Conservation (phyloP, 2,888 invertebrate genomes). For the Bombyx huttoni region DNA sequence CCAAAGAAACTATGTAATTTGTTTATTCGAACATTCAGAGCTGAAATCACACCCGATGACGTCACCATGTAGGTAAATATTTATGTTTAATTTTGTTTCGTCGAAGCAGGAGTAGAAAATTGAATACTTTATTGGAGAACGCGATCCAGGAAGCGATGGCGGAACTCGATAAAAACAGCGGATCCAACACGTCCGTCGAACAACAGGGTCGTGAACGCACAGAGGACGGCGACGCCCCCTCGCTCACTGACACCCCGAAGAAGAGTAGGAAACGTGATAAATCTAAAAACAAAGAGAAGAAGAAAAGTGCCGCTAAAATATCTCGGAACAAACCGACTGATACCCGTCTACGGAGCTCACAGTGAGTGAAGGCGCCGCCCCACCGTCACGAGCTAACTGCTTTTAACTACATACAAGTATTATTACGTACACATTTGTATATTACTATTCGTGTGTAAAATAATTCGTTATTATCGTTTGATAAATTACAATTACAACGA, state of each 20-base stretch:
- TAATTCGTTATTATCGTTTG: too few relatives aligned
- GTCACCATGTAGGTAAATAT: not conserved
- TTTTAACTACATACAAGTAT: too few relatives aligned
- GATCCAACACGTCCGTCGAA: slow-evolving; percentile 12
- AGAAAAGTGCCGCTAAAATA: slow-evolving; percentile 28
- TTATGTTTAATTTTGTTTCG: slow-evolving; percentile 9
- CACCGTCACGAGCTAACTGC: not conserved
- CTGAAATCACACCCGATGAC: slow-evolving; percentile 16
- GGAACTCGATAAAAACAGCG: slow-evolving; percentile 83
- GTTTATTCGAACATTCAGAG: not conserved
- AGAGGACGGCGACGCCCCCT: slow-evolving; percentile 7
- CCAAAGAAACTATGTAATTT: slow-evolving; percentile 21
- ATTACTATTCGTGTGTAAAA: too few relatives aligned
- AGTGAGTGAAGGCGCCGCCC: slow-evolving; percentile 47
- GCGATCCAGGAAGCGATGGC: slow-evolving; percentile 95
- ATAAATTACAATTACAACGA: too few relatives aligned
- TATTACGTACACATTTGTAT: too few relatives aligned
- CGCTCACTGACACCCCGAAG: slow-evolving; percentile 28
- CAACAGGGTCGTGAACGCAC: slow-evolving; percentile 4
- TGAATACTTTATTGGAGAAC: slow-evolving; percentile 90
- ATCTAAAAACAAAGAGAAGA: slow-evolving; percentile 32
- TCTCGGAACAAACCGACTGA: slow-evolving; percentile 33
- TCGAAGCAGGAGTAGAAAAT: slow-evolving; percentile 87
- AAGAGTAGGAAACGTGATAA: slow-evolving; percentile 34
- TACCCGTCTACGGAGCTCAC: slow-evolving; percentile 65